Evolutionary conservation across 2,888 invertebrate genomes (phyloP).

Genomic region (Sabatieria punctata): DNA sequence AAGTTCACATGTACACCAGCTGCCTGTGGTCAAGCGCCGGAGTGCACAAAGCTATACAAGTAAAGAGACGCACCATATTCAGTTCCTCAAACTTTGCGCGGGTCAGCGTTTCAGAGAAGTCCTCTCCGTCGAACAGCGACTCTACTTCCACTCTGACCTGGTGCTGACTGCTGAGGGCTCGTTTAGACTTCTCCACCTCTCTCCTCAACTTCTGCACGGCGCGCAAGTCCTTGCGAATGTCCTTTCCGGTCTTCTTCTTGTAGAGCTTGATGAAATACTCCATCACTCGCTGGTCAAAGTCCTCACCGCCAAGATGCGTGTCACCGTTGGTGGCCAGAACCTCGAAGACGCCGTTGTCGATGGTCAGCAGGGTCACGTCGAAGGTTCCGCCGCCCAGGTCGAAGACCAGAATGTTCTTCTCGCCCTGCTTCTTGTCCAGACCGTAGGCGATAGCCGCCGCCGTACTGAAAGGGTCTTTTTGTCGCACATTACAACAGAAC

Average conservation of each 20-base stretch:
- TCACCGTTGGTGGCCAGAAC: conserved; percentile 29
- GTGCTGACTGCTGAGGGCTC: conserved; percentile 47
- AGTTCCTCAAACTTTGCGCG: conserved; percentile 88
- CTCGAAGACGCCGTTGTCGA: conserved; percentile 89
- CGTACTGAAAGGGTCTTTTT: conserved; percentile 18
- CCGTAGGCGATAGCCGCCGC: conserved; percentile 54
- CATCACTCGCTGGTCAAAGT: conserved; percentile 42
- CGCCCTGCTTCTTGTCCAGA: conserved; percentile 33
- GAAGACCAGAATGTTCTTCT: conserved; percentile 89
- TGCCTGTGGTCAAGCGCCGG: too few species aligned
- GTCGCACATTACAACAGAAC: too few species aligned
- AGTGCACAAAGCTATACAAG: too few species aligned
- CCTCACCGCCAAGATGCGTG: conserved; percentile 42
- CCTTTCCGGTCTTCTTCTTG: conserved; percentile 54
- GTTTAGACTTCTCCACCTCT: conserved; percentile 45
- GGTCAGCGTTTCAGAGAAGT: conserved; percentile 83
- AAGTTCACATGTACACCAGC: too few species aligned
- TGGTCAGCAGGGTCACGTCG: conserved; percentile 78
- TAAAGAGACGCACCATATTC: conserved; percentile 64
- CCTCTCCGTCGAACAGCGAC: conserved; percentile 75
- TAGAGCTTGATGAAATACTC: conserved; percentile 30
- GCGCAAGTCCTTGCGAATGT: conserved; percentile 62
- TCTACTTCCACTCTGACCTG: conserved; percentile 60
- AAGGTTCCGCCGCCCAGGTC: conserved; percentile 96
- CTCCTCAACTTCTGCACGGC: conserved; percentile 48